Conservation (phyloP, 2,113 vertebrate species). For the Halcyon malimbica region DNA sequence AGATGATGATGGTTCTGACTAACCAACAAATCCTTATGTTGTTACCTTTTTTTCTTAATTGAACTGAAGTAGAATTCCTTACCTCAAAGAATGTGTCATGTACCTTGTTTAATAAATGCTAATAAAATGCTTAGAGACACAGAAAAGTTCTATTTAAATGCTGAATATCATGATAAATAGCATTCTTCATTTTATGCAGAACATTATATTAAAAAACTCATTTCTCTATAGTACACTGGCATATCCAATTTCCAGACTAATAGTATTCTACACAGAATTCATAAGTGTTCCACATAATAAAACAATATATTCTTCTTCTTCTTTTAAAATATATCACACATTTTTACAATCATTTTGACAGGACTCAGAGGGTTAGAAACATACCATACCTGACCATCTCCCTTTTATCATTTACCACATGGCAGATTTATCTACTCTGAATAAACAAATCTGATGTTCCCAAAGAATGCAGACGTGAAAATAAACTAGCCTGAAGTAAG, state of each 20-base stretch:
- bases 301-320: slow-evolving; percentile 11
- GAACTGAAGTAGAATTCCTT: background rate
- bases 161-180: slow-evolving; percentile 34
- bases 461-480: background rate
- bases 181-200: background rate
- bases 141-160: slow-evolving; percentile 14
- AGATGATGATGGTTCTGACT: background rate
- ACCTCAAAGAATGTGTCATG: background rate
- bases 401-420: slow-evolving; percentile 5
- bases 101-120: slow-evolving; percentile 1
- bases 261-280: background rate
- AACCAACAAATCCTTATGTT: background rate
- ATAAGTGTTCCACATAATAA: slow-evolving; percentile 11
- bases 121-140: slow-evolving; percentile 2
- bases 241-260: slow-evolving; percentile 29
- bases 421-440: slow-evolving; percentile 40
- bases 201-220: slow-evolving; percentile 13
- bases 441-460: slow-evolving; percentile 33
- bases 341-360: slow-evolving; percentile 55
- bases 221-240: background rate
- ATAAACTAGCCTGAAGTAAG: slow-evolving; percentile 33
- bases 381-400: slow-evolving; percentile 3
- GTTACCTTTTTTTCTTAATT: background rate
- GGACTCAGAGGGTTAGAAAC: slow-evolving; percentile 44
- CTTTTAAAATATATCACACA: slow-evolving; percentile 24